phyloP scores from a whole-genome alignment of 23 tunicate genomes.

The Trididemnum clinides region DNA sequence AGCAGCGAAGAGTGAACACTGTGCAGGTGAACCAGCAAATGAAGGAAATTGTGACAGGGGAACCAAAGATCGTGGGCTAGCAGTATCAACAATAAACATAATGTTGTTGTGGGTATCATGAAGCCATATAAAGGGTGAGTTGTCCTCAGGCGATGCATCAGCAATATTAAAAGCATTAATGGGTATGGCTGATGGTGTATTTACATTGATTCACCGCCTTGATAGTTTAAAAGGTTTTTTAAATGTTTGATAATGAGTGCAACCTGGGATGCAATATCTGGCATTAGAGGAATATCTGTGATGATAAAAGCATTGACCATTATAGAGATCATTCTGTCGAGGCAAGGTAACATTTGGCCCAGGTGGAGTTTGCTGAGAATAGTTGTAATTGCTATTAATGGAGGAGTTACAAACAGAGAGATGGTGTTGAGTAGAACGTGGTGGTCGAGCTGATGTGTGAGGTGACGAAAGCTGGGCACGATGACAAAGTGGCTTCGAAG shows the following conservation, averaged over 20 bases:
- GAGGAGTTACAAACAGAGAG: no score
- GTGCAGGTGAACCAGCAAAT: neutral
- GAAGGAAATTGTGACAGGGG: neutral
- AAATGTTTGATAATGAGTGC: neutral
- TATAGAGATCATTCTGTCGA: neutral
- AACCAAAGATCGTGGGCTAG: neutral
- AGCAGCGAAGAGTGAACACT: neutral
- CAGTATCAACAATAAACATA: constrained; percentile 14
- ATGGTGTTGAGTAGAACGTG: no score
- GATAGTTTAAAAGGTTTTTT: constrained; percentile 12
- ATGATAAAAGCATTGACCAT: constrained; percentile 4
- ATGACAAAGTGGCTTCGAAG: no score
- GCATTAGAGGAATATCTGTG: neutral
- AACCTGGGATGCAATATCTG: neutral
- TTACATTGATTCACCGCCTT: neutral
- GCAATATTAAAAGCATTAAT: neutral
- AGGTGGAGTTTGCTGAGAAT: neutral
- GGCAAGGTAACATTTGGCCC: neutral
- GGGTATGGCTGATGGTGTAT: neutral
- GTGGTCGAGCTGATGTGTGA: no score
- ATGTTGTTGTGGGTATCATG: neutral
- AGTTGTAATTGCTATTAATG: no score
- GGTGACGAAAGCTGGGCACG: no score
- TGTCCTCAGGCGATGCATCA: constrained; percentile 3
- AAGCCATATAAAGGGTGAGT: neutral